Base-by-base conservation (phyloP, 2,797 vertebrate genomes). In the Sparus aurata region DNA sequence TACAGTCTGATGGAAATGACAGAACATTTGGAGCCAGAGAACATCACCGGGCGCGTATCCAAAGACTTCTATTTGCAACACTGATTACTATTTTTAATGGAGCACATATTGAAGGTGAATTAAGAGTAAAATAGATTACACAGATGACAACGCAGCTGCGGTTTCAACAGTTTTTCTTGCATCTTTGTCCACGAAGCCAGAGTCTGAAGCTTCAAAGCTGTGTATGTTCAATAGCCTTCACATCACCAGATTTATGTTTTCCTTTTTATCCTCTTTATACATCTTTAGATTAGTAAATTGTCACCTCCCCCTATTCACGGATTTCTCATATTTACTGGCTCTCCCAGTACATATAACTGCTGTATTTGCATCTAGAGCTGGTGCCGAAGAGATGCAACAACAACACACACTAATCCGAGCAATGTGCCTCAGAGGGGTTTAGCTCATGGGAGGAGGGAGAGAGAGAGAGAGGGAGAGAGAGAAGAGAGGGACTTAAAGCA, bases 341-440 rank as follows among this genome's bases (percentile, higher is more conserved):
- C 73, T 59, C 20, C 73, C 23, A 54, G 27, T 58, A 43, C 67
- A 75, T 45, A 68, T 54, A 86, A 79, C 62, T 64, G 23, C 64
- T 83, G 62, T 47, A 77, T 91, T 87, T 86, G 83, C 85, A 85
- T 83, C 61, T 30, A 46, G 63, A 72, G 77, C 77, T 84, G 66
- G 55, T 69, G 86, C 75, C 68, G 76, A 74, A 69, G 76, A 87
- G 86, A 89, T 75, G 80, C 83, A 90, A 92, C 76, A 91, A 92
- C 87, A 93, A 91, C 85, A 85, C 69, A 62, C 80, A 77, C 90
- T 94, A 91, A 94, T 94, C 93, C 81, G 0, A 87, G 85, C 83
- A 86, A 84, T 92, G 92, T 77, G 84, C 88, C 91, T 89, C 85
- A 49, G 77, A 89, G 89, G 87, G 82, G 52, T 90, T 91, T 83